Conservation (phyloP, 2,888 invertebrate genomes). For the Aphodius sticticus region DNA sequence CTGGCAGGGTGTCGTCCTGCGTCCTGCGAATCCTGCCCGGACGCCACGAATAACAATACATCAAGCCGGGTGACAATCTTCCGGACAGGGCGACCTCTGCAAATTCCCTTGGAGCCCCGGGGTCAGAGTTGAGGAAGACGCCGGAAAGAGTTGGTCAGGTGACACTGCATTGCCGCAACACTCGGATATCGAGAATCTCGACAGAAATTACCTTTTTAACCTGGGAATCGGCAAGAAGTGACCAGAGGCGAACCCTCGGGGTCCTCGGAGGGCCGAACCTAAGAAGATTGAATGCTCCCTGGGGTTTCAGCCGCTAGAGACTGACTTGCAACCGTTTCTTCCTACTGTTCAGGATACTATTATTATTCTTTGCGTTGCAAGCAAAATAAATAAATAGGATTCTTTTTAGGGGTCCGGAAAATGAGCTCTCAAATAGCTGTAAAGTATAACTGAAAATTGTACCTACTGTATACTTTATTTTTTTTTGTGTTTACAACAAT, state of each 20-base stretch:
- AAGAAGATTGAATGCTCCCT: slow-evolving; percentile 60
- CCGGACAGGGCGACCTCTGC: slow-evolving; percentile 30
- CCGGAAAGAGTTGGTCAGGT: slow-evolving; percentile 4
- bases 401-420: not conserved
- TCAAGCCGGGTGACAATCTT: slow-evolving; percentile 38
- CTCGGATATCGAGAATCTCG: not conserved
- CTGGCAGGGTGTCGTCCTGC: not conserved
- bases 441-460: too few relatives aligned
- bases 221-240: slow-evolving; percentile 53
- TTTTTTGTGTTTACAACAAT: too few relatives aligned
- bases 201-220: slow-evolving; percentile 61
- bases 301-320: slow-evolving; percentile 50
- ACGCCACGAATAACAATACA: slow-evolving; percentile 36
- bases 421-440: slow-evolving; percentile 13
- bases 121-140: not conserved
- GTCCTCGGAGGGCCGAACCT: slow-evolving; percentile 50
- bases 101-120: not conserved
- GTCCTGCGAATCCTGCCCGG: not conserved
- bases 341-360: slow-evolving; percentile 14
- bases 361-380: slow-evolving; percentile 6
- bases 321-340: slow-evolving; percentile 39
- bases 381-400: slow-evolving; percentile 6
- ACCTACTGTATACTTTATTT: too few relatives aligned
- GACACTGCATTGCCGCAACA: not conserved
- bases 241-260: slow-evolving; percentile 51